Evolutionary conservation across 2,888 invertebrate species (phyloP), one percentile per base, ranked within the genome.

Genomic region (Pocota personata): DNA sequence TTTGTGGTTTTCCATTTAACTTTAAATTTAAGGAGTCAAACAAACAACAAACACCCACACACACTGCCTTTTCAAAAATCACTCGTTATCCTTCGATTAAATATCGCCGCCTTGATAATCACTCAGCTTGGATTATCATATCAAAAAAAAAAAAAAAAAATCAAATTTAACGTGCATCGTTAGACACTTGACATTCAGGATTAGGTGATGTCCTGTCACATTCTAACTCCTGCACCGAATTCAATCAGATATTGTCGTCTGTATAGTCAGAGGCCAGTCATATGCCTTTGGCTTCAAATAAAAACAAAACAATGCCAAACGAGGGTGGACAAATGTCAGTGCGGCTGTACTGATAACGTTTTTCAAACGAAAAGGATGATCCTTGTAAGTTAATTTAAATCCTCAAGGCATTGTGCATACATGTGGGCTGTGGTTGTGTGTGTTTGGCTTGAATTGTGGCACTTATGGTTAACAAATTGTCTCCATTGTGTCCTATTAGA

Each of bases 131-230:
- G 84, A 84, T 84, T 84, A 75, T 66, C 50, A 52, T 58, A 52
- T 80, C 80, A 80, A 75, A 79, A 75, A 43, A 40, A 37, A 48
- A 48, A 37, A 16, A 21, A 2, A 16, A n/a, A 40, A 43, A 14
- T 72, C 82, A 86, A 77, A 86, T 86, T 86, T 77, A 86, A 82
- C 86, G n/a, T n/a, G 72, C 82, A 67, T 86, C 82, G 86, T 67
- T 86, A 67, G 76, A 60, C 76, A 72, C 76, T 82, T 86, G 86
- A 86, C 77, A 82, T 80, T 57, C 10, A 5, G 82, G 86, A 72
- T 86, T 86, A 82, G 57, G 37, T 37, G 37, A 62, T 73, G 82
- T 86, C 82, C 86, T 86, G 82, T 72, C 62, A 71, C 76, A 72
- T 72, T 48, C 72, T 57, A 46, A 27, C 60, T 16, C 24, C 46